These are phyloP conservation scores for Ophonus ardosiacus DNA, from an alignment of 2,888 invertebrate species.

Conservation along the genomic window DNA sequence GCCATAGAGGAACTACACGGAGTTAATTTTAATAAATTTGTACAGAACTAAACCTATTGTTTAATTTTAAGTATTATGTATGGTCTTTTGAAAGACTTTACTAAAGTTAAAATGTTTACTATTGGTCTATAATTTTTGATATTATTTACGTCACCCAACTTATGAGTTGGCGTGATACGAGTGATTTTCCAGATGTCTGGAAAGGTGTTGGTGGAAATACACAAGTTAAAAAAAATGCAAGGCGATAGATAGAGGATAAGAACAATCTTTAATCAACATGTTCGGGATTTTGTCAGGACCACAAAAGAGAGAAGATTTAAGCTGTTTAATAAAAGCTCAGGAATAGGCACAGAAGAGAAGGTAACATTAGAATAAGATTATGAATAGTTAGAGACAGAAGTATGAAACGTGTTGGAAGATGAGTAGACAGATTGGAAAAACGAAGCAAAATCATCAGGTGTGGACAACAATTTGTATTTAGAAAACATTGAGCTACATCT, in stretches of 20 bases:
- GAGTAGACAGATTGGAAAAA: constrained; percentile 7
- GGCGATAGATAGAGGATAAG: background rate
- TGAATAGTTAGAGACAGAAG: background rate
- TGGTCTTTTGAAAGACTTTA: too few species aligned
- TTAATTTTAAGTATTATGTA: too few species aligned
- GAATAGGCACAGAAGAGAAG: background rate
- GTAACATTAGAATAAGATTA: background rate
- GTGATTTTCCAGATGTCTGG: background rate
- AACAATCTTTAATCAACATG: background rate
- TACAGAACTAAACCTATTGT: too few species aligned
- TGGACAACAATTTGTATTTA: background rate
- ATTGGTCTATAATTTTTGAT: too few species aligned
- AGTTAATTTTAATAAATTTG: too few species aligned
- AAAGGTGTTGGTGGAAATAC: background rate
- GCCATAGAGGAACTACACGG: too few species aligned
- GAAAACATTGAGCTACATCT: background rate
- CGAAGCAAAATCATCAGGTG: constrained; percentile 6
- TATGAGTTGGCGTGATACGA: too few species aligned
- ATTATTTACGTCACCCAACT: too few species aligned
- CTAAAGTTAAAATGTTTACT: too few species aligned
- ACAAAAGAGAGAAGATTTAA: background rate
- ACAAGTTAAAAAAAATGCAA: background rate
- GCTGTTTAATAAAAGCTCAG: background rate
- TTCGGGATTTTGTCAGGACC: background rate
- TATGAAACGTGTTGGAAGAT: background rate